These are phyloP conservation scores for Urechis unicinctus DNA, from an alignment of 2,888 invertebrate species.

Conservation along the genomic window DNA sequence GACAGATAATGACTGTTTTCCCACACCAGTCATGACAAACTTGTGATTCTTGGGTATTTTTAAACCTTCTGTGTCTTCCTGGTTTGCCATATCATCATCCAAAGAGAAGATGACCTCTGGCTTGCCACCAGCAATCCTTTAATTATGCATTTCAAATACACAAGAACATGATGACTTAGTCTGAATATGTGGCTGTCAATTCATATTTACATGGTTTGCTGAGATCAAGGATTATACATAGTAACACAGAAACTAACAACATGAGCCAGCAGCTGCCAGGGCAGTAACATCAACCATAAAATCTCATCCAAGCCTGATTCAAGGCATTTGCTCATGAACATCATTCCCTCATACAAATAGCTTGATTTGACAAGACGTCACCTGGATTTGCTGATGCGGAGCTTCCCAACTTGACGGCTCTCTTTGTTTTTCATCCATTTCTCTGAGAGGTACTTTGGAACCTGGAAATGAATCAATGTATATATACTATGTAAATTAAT, in stretches of 20 bases:
- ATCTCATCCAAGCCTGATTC: neutral
- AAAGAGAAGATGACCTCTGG: conserved; percentile 82
- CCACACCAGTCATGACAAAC: conserved; percentile 83
- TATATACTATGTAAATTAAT: neutral
- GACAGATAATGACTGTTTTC: conserved; percentile 64
- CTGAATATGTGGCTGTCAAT: too few species aligned
- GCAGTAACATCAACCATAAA: neutral
- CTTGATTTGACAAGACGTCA: too few species aligned
- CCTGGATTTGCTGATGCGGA: conserved; percentile 63
- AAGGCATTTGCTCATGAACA: neutral
- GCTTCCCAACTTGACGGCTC: conserved; percentile 85
- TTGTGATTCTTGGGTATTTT: conserved; percentile 83
- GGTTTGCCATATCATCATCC: conserved; percentile 63
- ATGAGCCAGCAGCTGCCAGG: too few species aligned
- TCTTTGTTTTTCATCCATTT: conserved; percentile 91
- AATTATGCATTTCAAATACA: conserved; percentile 13
- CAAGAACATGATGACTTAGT: neutral
- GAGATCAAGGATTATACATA: too few species aligned
- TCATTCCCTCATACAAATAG: neutral
- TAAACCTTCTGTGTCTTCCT: conserved; percentile 69
- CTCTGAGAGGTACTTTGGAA: conserved; percentile 89
- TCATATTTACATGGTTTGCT: too few species aligned
- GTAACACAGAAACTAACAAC: too few species aligned
- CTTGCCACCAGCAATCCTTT: conserved; percentile 48
- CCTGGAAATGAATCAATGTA: conserved; percentile 42